phyloP scores from a whole-genome alignment of 92 coral and sea anemone species.

The Epizoanthus rinbou region DNA sequence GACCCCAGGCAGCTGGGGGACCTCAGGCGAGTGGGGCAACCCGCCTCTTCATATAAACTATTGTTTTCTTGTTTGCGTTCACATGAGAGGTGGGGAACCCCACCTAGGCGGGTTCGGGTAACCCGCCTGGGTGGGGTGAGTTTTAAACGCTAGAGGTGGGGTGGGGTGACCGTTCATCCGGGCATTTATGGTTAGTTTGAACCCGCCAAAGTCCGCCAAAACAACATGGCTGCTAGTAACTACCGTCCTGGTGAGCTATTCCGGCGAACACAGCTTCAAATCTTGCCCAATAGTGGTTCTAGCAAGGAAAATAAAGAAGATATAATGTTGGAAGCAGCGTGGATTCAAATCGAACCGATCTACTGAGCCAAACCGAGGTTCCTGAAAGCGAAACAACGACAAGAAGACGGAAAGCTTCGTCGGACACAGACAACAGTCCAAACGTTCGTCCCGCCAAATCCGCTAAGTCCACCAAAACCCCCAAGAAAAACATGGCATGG shows the following conservation, averaged over 20 bases:
- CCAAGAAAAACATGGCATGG: too few relatives aligned
- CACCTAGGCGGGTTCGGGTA: slow-evolving; percentile 2
- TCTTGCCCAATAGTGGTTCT: slow-evolving; percentile 10
- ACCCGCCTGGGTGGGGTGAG: slow-evolving; percentile 32
- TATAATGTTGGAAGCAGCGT: slow-evolving; percentile 25
- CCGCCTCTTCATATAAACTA: too few relatives aligned
- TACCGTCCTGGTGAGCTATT: slow-evolving; percentile 46
- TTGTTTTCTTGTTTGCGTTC: too few relatives aligned
- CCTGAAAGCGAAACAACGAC: neutral
- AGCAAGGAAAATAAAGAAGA: slow-evolving; percentile 31
- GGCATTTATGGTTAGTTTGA: slow-evolving; percentile 40
- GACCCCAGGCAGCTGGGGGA: too few relatives aligned
- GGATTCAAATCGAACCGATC: slow-evolving; percentile 3
- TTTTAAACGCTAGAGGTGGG: slow-evolving; percentile 40
- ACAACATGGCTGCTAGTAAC: slow-evolving; percentile 38
- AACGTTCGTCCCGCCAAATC: too few relatives aligned
- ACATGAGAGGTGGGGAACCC: too few relatives aligned
- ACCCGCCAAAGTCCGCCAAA: slow-evolving; percentile 58
- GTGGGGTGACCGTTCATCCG: slow-evolving; percentile 51
- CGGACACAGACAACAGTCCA: too few relatives aligned
- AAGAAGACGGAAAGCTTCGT: too few relatives aligned
- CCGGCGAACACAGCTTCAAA: slow-evolving; percentile 43
- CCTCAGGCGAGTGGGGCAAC: too few relatives aligned
- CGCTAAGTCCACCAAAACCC: too few relatives aligned
- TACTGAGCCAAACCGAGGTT: slow-evolving; percentile 7